Evolutionary conservation across 2,113 vertebrate species (phyloP).

Genomic region (Tupaia tana): DNA sequence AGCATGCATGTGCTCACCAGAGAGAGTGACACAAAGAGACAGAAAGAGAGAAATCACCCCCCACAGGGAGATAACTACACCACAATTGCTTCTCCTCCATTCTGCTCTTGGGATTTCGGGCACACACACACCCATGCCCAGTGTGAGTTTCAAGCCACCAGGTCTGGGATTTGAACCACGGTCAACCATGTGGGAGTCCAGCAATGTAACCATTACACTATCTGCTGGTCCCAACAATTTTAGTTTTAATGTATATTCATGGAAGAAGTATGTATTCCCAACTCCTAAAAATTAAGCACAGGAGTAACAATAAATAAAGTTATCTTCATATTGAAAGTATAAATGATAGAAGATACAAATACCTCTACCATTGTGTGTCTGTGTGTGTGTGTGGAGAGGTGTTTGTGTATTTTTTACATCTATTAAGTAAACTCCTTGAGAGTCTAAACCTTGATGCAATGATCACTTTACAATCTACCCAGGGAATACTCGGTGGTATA

Average conservation of each 20-base stretch:
- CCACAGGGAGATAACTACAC: too few species aligned
- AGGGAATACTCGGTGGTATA: background rate
- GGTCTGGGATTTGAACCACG: too few species aligned
- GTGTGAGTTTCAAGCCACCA: too few species aligned
- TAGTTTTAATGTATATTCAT: background rate
- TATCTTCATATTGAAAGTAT: background rate
- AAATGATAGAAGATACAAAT: background rate
- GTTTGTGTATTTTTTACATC: background rate
- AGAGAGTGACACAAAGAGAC: too few species aligned
- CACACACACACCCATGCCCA: too few species aligned
- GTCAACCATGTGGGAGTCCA: too few species aligned
- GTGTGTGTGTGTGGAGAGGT: background rate
- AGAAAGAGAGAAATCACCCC: too few species aligned
- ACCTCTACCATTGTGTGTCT: background rate
- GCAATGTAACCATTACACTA: too few species aligned
- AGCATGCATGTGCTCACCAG: too few species aligned
- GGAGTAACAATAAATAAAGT: background rate
- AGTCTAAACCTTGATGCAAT: background rate
- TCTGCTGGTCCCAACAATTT: background rate
- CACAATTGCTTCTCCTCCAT: too few species aligned
- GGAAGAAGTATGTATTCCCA: background rate
- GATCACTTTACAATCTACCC: background rate
- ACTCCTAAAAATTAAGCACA: background rate
- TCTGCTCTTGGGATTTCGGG: too few species aligned
- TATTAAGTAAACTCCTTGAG: background rate